Evolutionary conservation across 2,797 vertebrate species (phyloP).

Genomic region (Cryptoprocta ferox): DNA sequence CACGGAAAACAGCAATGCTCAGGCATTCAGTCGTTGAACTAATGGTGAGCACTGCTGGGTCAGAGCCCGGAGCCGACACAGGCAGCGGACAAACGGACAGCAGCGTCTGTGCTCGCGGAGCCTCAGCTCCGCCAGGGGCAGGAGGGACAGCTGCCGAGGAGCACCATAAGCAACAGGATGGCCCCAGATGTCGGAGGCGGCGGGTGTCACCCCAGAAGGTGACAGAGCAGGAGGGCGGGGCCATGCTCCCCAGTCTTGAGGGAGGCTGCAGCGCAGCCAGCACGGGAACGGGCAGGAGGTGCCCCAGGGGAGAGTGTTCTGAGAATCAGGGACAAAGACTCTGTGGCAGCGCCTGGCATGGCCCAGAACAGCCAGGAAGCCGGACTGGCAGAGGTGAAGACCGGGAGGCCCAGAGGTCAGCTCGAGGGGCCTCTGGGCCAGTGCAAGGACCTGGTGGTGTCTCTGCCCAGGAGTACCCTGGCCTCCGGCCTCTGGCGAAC

Average conservation of each 20-base stretch:
- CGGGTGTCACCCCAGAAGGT: not conserved
- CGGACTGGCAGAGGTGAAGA: not conserved
- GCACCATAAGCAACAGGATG: fast-evolving
- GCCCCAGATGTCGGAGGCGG: not conserved
- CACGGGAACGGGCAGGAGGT: not conserved
- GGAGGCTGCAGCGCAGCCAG: not conserved
- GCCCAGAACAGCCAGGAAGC: not conserved
- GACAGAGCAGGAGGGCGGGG: not conserved
- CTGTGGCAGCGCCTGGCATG: fast-evolving
- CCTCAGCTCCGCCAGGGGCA: not conserved
- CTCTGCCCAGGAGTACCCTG: not conserved
- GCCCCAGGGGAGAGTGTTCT: fast-evolving
- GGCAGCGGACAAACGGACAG: too few species aligned
- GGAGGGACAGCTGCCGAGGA: not conserved
- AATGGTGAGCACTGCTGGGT: fast-evolving
- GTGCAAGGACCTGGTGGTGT: not conserved
- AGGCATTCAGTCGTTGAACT: fast-evolving
- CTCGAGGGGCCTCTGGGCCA: not conserved
- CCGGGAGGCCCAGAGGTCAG: not conserved
- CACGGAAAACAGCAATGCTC: not conserved
- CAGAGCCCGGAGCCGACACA: not conserved
- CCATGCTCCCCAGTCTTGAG: not conserved
- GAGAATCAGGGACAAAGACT: too few species aligned
- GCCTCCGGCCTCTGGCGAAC: not conserved
- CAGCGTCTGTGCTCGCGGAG: too few species aligned